Evolutionary conservation across 1,140 invertebrate species (phyloP).

Genomic region (Psix sp.): DNA sequence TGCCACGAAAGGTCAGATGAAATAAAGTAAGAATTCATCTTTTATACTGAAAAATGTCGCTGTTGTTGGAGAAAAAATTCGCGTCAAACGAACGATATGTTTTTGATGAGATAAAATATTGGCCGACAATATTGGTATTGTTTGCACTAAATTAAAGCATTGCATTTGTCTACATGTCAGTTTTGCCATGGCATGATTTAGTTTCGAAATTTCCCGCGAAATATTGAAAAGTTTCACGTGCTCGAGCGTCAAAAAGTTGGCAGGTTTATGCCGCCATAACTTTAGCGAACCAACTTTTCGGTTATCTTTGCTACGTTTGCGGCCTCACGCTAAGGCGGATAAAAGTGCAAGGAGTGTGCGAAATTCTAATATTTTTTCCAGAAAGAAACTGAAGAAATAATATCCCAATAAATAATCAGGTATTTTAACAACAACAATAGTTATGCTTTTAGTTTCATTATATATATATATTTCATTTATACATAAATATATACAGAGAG

Average conservation of each 20-base stretch:
- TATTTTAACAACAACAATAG: constrained; percentile 2
- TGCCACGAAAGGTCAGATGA: too few relatives aligned
- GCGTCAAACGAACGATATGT: constrained; percentile 27
- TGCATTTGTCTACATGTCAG: constrained; percentile 31
- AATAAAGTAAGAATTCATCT: not conserved
- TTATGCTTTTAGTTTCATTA: not conserved
- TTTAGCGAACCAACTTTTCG: constrained; percentile 42
- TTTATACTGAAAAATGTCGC: constrained; percentile 13
- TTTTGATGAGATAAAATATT: constrained; percentile 46
- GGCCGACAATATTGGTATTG: constrained; percentile 36
- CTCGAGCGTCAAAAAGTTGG: constrained; percentile 51
- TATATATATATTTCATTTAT: too few relatives aligned
- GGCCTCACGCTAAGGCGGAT: constrained; percentile 32
- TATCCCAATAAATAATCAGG: constrained; percentile 24
- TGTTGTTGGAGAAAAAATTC: constrained; percentile 1
- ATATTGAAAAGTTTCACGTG: constrained; percentile 54
- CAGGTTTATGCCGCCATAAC: constrained; percentile 53
- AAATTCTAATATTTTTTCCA: constrained; percentile 27
- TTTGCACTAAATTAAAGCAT: constrained; percentile 36
- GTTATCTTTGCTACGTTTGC: constrained; percentile 44
- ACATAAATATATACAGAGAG: too few relatives aligned
- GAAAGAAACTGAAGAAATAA: constrained; percentile 1
- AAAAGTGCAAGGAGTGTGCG: constrained; percentile 38
- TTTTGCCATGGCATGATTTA: constrained; percentile 39
- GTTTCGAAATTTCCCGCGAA: constrained; percentile 49